Base-by-base conservation (phyloP, 1,140 invertebrate species). In the Coenobita brevimanus region DNA sequence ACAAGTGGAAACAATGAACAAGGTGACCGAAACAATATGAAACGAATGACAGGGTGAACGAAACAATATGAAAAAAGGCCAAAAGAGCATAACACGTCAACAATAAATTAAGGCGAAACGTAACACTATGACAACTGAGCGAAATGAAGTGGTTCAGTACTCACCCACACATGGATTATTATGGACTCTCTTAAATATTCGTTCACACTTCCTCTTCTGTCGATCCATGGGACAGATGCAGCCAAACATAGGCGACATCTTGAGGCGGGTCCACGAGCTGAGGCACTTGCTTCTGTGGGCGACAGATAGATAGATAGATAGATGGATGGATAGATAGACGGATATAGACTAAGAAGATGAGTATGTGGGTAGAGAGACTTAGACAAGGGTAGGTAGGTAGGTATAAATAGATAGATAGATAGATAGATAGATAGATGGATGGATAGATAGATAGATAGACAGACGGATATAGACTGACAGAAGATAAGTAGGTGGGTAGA, bases 111-210 rank as follows among this genome's bases (percentile, higher is more conserved):
- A 24, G 54, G 3, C 21, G 38, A 30, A n/a, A 33, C 46, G 46
- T 2, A 17, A 64, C 1, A n/a, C 21, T n/a, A 17, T 3, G 33
- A 10, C 33, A 33, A n/a, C 21, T 43, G 69, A 73, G n/a, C 54
- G 67, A 64, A 41, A 15, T 62, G n/a, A 10, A 6, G 17, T 17
- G 80, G 2, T 69, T n/a, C 24, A 43, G 13, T 92, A 96, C 96
- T 97, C 94, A 97, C 97, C 96, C 91, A 97, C 95, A 93, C 97
- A 97, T 24, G 96, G 96, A 94, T 97, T 97, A 93, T 97, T 96
- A 94, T 97, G 97, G 91, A 97, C 96, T 91, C 95, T 94, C 87
- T 95, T 94, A 93, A 97, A 97, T 92, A 97, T 96, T 91, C 95
- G 94, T 92, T 97, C 96, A 93, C 97, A 97, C 90, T 96, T 94